These are phyloP conservation scores for Alethe castanea DNA, from an alignment of 2,113 vertebrate genomes.

Conservation along the genomic window DNA sequence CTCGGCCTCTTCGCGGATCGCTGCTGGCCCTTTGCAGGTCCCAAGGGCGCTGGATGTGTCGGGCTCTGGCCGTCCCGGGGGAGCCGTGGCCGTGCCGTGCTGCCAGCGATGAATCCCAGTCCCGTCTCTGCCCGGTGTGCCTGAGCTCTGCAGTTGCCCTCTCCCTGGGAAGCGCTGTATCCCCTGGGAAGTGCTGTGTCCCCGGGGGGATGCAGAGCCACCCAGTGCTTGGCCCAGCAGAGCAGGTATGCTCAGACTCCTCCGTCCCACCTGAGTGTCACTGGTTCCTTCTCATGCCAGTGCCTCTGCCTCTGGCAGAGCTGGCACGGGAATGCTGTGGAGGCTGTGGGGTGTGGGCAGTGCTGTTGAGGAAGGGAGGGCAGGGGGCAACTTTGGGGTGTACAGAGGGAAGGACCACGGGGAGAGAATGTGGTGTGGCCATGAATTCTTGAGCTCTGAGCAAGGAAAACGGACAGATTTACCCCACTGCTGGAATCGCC, in stretches of 20 bases:
- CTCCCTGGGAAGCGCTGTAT: neutral
- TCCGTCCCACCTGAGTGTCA: fast-evolving
- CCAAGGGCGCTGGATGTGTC: neutral
- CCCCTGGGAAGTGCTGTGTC: too few relatives aligned
- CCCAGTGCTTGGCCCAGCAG: neutral
- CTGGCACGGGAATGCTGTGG: fast-evolving
- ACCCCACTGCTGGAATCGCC: neutral
- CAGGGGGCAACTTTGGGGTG: neutral
- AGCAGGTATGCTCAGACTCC: neutral
- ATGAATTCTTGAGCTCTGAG: fast-evolving
- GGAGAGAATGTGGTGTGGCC: neutral
- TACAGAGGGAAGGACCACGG: neutral
- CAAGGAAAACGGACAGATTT: neutral
- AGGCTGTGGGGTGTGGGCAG: neutral
- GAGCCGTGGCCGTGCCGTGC: neutral
- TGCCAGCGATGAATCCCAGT: too few relatives aligned
- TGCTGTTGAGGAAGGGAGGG: neutral
- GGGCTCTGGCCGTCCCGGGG: neutral
- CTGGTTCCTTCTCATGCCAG: fast-evolving
- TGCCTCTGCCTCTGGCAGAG: neutral
- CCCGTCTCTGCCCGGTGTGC: too few relatives aligned
- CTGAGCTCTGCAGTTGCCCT: neutral
- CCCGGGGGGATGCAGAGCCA: neutral
- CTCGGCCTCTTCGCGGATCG: fast-evolving
- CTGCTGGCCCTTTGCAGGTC: neutral